Evolutionary conservation across 2,888 invertebrate species (phyloP).

Genomic region (Selenia dentaria): DNA sequence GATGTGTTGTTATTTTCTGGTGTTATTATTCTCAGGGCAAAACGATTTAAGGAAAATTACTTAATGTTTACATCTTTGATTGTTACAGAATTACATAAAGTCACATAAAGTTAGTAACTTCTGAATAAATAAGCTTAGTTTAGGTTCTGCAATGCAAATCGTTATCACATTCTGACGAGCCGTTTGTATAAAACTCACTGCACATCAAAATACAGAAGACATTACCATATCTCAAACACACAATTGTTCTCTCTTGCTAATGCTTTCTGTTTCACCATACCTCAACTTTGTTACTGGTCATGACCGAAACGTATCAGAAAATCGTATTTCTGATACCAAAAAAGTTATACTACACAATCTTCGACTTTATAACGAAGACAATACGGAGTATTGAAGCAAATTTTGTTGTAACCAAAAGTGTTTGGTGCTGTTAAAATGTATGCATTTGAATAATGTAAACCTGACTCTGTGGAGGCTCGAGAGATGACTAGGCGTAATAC

Average conservation of each 20-base stretch:
- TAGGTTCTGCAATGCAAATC: too few relatives aligned
- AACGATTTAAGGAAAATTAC: too few relatives aligned
- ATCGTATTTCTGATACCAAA: slow-evolving; percentile 19
- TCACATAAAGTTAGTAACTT: too few relatives aligned
- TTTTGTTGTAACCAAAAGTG: slow-evolving; percentile 34
- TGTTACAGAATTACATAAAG: too few relatives aligned
- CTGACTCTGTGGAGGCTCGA: slow-evolving; percentile 65
- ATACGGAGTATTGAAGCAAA: slow-evolving; percentile 7
- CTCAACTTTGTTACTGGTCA: slow-evolving; percentile 59
- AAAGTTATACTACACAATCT: slow-evolving; percentile 25
- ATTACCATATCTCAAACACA: slow-evolving; percentile 60
- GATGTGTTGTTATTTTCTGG: too few relatives aligned
- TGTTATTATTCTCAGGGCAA: too few relatives aligned
- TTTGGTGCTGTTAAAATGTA: slow-evolving; percentile 51
- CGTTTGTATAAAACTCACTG: too few relatives aligned
- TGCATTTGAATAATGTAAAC: slow-evolving; percentile 80
- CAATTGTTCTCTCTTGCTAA: slow-evolving; percentile 60
- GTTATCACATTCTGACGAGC: too few relatives aligned
- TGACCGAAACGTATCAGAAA: slow-evolving; percentile 38
- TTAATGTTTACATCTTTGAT: too few relatives aligned
- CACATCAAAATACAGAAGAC: slow-evolving; percentile 40
- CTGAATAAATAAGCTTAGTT: too few relatives aligned
- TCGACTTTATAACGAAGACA: slow-evolving; percentile 32
- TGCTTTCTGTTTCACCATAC: slow-evolving; percentile 61
- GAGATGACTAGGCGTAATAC: slow-evolving; percentile 80